phyloP scores from a whole-genome alignment of 1,140 invertebrate species.

The Nymphalis io region DNA sequence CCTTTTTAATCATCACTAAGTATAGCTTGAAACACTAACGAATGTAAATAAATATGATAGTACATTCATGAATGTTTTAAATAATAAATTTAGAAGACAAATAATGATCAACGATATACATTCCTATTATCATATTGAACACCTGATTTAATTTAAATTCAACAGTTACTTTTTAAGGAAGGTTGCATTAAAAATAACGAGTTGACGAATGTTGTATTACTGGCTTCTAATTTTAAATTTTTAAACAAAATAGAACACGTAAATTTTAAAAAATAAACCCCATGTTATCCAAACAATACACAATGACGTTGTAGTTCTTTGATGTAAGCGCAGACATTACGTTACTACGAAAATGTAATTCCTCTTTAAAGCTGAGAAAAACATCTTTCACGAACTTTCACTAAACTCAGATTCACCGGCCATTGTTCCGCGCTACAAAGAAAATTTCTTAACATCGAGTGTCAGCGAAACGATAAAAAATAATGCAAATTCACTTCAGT shows the following conservation, averaged over 20 bases:
- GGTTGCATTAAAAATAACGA: no score
- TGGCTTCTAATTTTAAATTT: no score
- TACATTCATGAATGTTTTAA: neutral
- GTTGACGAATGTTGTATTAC: no score
- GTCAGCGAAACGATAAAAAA: constrained; percentile 69
- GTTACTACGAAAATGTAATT: constrained; percentile 30
- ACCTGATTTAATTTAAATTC: neutral
- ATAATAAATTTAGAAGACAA: neutral
- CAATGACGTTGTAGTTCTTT: constrained; percentile 6
- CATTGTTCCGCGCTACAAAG: constrained; percentile 46
- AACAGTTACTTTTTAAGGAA: neutral
- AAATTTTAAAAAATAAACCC: neutral
- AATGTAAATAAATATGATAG: no score
- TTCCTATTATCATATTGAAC: no score
- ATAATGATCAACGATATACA: neutral
- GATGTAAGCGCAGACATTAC: constrained; percentile 22
- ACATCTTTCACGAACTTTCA: constrained; percentile 20
- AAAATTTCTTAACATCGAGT: constrained; percentile 49
- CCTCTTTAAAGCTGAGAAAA: constrained; percentile 24
- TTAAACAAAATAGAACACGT: neutral
- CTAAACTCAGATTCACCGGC: constrained; percentile 36
- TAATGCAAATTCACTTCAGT: constrained; percentile 75
- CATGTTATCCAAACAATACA: constrained; percentile 11
- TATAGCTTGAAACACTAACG: no score
- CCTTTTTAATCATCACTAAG: no score